Evolutionary conservation across 2,113 vertebrate species (phyloP), one percentile per base, ranked within the genome.

Genomic region (Syngnathoides biaculeatus): DNA sequence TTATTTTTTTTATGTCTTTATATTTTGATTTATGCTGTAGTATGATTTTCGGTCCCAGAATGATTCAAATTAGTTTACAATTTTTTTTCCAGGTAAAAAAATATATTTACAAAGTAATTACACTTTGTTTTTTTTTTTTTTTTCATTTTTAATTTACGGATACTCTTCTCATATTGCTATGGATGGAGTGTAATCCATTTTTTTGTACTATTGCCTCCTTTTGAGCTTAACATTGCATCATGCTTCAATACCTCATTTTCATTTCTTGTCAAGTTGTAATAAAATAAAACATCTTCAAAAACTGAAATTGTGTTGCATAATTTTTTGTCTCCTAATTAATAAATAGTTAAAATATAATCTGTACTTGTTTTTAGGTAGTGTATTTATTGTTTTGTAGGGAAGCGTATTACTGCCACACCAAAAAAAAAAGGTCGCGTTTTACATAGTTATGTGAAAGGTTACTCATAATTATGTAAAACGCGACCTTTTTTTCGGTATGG

Each of bases 211-310:
- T 3, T 14, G n/a, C 13, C 13, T 61, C 58, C 38, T n/a, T 7
- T 1, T 22, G 22, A 5, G 9, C 38, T 43, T 3, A 24, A 5
- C 19, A 42, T 9, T 45, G 60, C 24, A 9, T 43, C 22, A 80
- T 83, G 42, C 69, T 71, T 65, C 82, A 79, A 81, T 86, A 89
- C 79, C 81, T 86, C 80, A 81, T 47, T 66, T 79, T 80, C 79
- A 17, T 74, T 77, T 59, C 50, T 48, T 27, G 47, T 61, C 56
- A 62, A 42, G 42, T 63, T 39, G 52, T 22, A 20, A 22, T 79
- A 22, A 72, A 88, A 84, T 81, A 81, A 86, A 82, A 71, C 8
- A 42, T 22, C 63, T 79, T 59, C 22, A 53, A 8, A 75, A 8
- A 67, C 20, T 55, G 4, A 71, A 74, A 60, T 19, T 26, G 1